Evolutionary conservation across 2,797 vertebrate genomes (phyloP), one percentile per base, ranked within the genome.

Genomic region (Sphenopsis melanotis): DNA sequence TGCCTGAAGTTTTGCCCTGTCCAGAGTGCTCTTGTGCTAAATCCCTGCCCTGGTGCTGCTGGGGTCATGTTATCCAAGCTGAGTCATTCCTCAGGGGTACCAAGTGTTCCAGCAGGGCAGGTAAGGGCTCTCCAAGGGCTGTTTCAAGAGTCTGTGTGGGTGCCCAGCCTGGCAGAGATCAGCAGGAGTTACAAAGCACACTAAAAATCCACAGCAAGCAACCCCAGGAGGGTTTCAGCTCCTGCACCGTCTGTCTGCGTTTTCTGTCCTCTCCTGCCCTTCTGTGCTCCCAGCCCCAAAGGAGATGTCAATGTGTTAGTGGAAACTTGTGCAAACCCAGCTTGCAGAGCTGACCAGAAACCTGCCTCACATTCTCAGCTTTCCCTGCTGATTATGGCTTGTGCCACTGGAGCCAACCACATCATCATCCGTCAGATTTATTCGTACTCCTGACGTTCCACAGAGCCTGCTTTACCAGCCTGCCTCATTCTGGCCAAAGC

Each of bases 391-490:
- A 52, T 87, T 65, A 27, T 76, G 82, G 72, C 36, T 74, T 78
- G 60, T 66, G 78, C 87, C 46, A 6, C 70, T 56, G 60, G 29
- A 70, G 65, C 1, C 6, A 95, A 64, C 68, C 92, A 56, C 92
- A 72, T 36, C 0, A 0, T 64, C 16, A 0, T 65, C 74, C 3
- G 0, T 46, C 0, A 0, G n/a, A 15, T 64, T 77, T 71, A 44
- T 32, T 85, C 4, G 0, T 61, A 4, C 12, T 90, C 53, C 65
- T 75, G 14, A 23, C 9, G 50, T n/a, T 75, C 55, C 55, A 13
- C 5, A 11, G 61, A 85, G 36, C 60, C 42, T 59, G 0, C 49
- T 81, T 71, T 23, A 57, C 69, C 76, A 63, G 82, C 37, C 57
- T 44, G 34, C 36, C 72, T 76, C 10, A 80, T 61, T 56, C 41